These are phyloP conservation scores for Cordylochernes scorpioides DNA, from an alignment of 2,888 invertebrate genomes.

Conservation along the genomic window DNA sequence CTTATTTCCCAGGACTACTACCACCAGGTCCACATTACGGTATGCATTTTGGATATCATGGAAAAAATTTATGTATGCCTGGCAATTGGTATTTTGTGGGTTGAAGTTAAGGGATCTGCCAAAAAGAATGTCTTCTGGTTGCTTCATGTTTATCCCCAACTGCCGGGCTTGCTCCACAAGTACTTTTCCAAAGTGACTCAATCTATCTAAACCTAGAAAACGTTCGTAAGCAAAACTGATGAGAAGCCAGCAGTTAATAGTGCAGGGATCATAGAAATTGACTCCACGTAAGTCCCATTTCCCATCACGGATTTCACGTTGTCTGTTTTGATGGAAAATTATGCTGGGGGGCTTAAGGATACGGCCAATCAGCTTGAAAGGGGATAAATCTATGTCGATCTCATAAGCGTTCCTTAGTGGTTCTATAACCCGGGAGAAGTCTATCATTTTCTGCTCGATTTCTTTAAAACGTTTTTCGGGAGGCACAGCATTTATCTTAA, in stretches of 20 bases:
- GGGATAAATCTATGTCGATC: conserved; percentile 6
- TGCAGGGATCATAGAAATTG: conserved; percentile 10
- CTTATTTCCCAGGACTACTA: too few species aligned
- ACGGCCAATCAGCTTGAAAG: conserved; percentile 10
- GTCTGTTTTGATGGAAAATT: conserved; percentile 3
- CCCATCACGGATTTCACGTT: conserved; percentile 9
- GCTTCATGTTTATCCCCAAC: too few species aligned
- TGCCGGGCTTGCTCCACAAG: too few species aligned
- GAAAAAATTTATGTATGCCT: too few species aligned
- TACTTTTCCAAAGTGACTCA: too few species aligned
- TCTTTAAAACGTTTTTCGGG: conserved; percentile 8
- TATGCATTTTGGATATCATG: too few species aligned
- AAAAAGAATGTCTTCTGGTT: too few species aligned
- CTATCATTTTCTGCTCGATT: conserved; percentile 3
- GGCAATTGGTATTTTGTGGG: too few species aligned
- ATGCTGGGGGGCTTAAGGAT: conserved; percentile 11
- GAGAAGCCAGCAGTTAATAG: too few species aligned
- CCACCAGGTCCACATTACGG: neutral
- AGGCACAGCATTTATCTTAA: conserved; percentile 6
- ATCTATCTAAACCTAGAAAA: too few species aligned
- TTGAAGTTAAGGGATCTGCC: too few species aligned
- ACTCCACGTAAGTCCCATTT: conserved; percentile 9
- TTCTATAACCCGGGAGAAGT: conserved; percentile 1
- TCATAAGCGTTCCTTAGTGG: conserved; percentile 8
- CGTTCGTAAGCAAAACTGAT: too few species aligned